Base-by-base conservation (phyloP, 1,140 invertebrate species). In the Aculops lycopersici region DNA sequence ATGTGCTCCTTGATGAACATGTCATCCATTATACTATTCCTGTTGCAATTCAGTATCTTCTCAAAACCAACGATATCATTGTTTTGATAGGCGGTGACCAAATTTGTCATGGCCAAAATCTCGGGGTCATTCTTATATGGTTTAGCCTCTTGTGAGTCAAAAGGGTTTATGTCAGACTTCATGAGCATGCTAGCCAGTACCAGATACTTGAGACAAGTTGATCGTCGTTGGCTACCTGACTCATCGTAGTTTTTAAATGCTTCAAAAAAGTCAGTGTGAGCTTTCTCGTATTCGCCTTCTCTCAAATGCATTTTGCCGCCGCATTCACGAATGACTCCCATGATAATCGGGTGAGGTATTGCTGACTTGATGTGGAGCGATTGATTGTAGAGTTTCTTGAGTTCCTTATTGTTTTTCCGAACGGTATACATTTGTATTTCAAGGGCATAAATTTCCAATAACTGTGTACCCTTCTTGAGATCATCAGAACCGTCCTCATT, bases 341-440 rank as follows among this genome's bases (percentile, higher is more conserved):
- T 94, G 48, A 97, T 97, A 2, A 97, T 61, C 1, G 92, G 92
- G 71, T 98, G 92, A 24, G 92, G 90, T 58, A 98, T 97, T 39
- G 90, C 92, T 38, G 86, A 92, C 59, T 97, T 97, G 47, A 97
- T 95, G 55, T 94, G 83, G 37, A 97, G 64, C 0, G 86, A 94
- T 58, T 95, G 83, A 55, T 98, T 88, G 56, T 98, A 98, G 1
- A 98, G 61, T 3, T 78, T 75, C 62, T 64, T 97, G 4, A 97
- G 58, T 58, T 95, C 95, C 55, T 97, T 97, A 54, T 97, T 97
- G 56, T 98, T 97, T 54, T 97, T 97, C 61, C 95, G 88, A 41
- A 81, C 83, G 1, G 90, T 97, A 55, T 97, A 94, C 90, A 98
- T 97, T 65, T 98, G 90, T 52, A 98, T 97, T 67, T 97, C 90